These are phyloP conservation scores for Subanguina moxae DNA, from an alignment of 1,140 invertebrate genomes.

Conservation along the genomic window DNA sequence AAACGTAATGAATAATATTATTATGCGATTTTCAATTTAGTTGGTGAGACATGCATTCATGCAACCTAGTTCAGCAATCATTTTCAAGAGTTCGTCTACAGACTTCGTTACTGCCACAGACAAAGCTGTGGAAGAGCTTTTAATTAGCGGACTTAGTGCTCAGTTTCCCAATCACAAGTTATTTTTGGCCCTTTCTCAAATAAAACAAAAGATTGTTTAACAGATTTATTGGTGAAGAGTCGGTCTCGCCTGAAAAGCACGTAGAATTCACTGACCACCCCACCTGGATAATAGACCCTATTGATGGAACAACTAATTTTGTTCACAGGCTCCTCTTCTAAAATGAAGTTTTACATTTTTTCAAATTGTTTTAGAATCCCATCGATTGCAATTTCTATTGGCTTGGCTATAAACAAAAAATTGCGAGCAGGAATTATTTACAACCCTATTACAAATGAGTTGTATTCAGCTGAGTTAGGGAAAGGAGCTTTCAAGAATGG, in stretches of 20 bases:
- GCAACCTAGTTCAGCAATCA: constrained; percentile 56
- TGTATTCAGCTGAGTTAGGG: constrained; percentile 79
- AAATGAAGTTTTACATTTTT: neutral
- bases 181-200: constrained; percentile 41
- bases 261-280: constrained; percentile 77
- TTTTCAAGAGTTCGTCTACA: constrained; percentile 75
- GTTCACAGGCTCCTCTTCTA: neutral
- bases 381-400: constrained; percentile 56
- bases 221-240: constrained; percentile 96
- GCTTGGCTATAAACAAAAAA: constrained; percentile 52
- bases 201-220: neutral
- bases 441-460: constrained; percentile 79
- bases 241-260: constrained; percentile 70
- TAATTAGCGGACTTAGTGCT: constrained; percentile 73
- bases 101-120: constrained; percentile 95
- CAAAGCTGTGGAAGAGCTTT: constrained; percentile 79
- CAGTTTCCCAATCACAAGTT: constrained; percentile 81
- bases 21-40: constrained; percentile 33
- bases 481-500: constrained; percentile 84
- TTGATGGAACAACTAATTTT: constrained; percentile 3
- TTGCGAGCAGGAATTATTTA: constrained; percentile 71
- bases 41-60: constrained; percentile 57
- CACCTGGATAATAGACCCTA: constrained; percentile 84
- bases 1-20: too few species aligned
- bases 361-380: constrained; percentile 43